These are phyloP conservation scores for Diogma glabrata DNA, from an alignment of 2,888 invertebrate genomes.

Conservation along the genomic window DNA sequence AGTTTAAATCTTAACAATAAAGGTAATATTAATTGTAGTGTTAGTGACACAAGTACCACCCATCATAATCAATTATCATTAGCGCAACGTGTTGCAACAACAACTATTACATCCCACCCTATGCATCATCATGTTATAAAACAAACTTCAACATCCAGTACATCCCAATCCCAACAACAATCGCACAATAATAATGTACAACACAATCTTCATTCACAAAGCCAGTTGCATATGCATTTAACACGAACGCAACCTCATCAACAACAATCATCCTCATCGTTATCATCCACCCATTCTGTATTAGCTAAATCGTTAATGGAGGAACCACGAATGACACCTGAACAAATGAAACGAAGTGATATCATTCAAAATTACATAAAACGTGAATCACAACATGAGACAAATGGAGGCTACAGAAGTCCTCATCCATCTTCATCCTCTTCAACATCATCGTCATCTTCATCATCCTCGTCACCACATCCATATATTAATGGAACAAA, in stretches of 20 bases:
- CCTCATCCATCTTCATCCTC: constrained; percentile 23
- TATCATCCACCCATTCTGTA: constrained; percentile 81
- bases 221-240: constrained; percentile 23
- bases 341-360: constrained; percentile 83
- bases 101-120: constrained; percentile 24
- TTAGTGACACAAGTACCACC: not conserved
- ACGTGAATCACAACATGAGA: constrained; percentile 43
- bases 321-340: constrained; percentile 87
- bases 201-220: constrained; percentile 23
- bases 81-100: constrained; percentile 20
- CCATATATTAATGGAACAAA: constrained; percentile 21
- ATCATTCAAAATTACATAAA: constrained; percentile 88
- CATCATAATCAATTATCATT: constrained; percentile 16
- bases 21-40: constrained; percentile 6
- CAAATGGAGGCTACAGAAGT: constrained; percentile 14
- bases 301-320: constrained; percentile 84
- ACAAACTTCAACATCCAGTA: constrained; percentile 17
- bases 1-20: not conserved
- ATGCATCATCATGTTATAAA: constrained; percentile 17
- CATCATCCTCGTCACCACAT: constrained; percentile 21
- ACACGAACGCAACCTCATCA: constrained; percentile 23
- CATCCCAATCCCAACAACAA: constrained; percentile 19
- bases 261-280: constrained; percentile 39
- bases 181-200: constrained; percentile 33
- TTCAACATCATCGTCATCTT: constrained; percentile 17